These are phyloP conservation scores for Sebastes iracundus DNA, from an alignment of 2,797 vertebrate genomes.

Conservation along the genomic window DNA sequence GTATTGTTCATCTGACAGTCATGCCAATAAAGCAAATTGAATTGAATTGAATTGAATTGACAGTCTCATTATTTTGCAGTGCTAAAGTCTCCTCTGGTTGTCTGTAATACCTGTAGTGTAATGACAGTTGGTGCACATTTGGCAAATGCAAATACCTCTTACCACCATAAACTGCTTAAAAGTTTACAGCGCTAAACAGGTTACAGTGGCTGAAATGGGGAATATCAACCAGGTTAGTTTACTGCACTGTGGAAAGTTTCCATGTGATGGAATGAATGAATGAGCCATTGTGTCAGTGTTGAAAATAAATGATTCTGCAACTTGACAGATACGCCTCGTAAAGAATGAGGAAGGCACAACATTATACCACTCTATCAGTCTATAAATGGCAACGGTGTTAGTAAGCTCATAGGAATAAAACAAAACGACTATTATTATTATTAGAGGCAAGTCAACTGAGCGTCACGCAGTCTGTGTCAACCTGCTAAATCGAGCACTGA, in stretches of 20 bases:
- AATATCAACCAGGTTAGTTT: background rate
- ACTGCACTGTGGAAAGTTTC: constrained; percentile 55
- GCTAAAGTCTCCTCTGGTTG: background rate
- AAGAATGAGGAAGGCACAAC: accelerated
- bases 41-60: background rate
- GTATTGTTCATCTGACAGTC: too few species aligned
- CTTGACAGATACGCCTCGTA: background rate
- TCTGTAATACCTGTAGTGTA: background rate
- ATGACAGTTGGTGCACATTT: too few species aligned
- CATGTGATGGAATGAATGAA: constrained; percentile 60
- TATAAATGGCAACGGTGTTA: too few species aligned
- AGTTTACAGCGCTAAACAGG: background rate
- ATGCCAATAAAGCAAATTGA: too few species aligned
- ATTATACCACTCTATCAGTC: accelerated
- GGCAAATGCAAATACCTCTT: background rate
- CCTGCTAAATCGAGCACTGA: constrained; percentile 60
- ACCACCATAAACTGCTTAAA: background rate
- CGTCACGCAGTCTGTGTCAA: constrained; percentile 49
- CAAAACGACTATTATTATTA: background rate
- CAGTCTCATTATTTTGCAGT: background rate
- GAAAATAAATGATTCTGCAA: background rate
- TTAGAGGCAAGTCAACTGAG: background rate
- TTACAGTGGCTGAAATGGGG: background rate
- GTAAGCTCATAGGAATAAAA: background rate
- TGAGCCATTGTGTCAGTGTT: constrained; percentile 43